phyloP scores from a whole-genome alignment of 2,113 vertebrate species.

The Poicephalus meyeri region DNA sequence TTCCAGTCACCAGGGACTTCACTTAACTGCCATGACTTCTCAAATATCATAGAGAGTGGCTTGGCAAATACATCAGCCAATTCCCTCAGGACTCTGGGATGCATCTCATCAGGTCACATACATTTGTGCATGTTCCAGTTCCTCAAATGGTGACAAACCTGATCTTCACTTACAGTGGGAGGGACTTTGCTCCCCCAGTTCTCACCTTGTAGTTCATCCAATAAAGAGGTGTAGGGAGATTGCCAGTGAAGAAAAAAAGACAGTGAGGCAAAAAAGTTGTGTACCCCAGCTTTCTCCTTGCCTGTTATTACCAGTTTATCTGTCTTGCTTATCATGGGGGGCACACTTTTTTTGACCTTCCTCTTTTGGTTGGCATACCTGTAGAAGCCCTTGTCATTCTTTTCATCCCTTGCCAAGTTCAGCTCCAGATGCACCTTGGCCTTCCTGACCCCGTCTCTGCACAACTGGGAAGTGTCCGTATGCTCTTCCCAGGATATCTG shows the following conservation, averaged over 20 bases:
- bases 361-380: background rate
- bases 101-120: background rate
- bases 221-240: background rate
- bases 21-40: background rate
- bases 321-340: background rate
- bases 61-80: background rate
- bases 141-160: background rate
- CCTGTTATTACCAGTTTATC: background rate
- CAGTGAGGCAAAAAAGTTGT: background rate
- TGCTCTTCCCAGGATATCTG: background rate
- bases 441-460: background rate
- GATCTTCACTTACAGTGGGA: background rate
- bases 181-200: background rate
- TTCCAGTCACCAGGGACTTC: background rate
- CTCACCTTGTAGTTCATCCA: background rate
- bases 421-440: background rate
- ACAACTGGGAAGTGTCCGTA: background rate
- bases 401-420: background rate
- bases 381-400: background rate
- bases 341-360: background rate
- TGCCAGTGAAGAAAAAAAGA: background rate
- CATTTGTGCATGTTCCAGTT: background rate
- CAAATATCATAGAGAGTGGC: background rate
- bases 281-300: background rate
- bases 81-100: background rate